A percentile compares a stretch with the other conserved stretches of the same genome.
Evolutionary conservation across 2,797 vertebrate genomes (phyloP).

Genomic region (Sebastiscus tertius): DNA sequence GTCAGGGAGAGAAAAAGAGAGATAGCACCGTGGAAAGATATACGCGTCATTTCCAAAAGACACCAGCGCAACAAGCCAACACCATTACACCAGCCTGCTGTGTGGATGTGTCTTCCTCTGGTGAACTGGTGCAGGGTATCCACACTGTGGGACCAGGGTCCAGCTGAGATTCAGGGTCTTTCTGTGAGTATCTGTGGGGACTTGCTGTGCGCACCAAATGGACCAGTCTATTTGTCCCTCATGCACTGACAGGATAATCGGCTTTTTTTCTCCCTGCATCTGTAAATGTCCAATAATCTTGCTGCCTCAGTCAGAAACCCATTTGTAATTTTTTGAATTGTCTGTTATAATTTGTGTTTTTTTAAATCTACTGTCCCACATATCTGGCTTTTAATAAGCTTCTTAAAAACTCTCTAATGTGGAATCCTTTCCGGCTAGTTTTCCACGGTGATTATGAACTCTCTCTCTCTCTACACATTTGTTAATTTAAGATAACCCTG

Average conservation of each 20-base stretch:
- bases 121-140: slow-evolving; percentile 62
- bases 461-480: not conserved
- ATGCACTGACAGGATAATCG: slow-evolving; percentile 36
- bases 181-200: slow-evolving; percentile 66
- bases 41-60: slow-evolving; percentile 75
- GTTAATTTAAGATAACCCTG: slow-evolving; percentile 27
- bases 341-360: slow-evolving; percentile 18
- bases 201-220: slow-evolving; percentile 63
- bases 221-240: slow-evolving; percentile 35
- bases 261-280: slow-evolving; percentile 17
- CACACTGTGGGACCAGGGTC: slow-evolving; percentile 51
- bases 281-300: slow-evolving; percentile 31
- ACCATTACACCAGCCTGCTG: slow-evolving; percentile 52
- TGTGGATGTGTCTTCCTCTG: slow-evolving; percentile 56
- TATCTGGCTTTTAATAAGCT: slow-evolving; percentile 23
- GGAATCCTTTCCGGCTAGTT: slow-evolving; percentile 16
- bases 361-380: not conserved
- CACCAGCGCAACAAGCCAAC: slow-evolving; percentile 72
- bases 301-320: slow-evolving; percentile 1
- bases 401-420: slow-evolving; percentile 33
- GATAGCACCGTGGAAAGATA: slow-evolving; percentile 56
- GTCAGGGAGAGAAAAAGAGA: slow-evolving; percentile 7
- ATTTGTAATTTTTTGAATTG: slow-evolving; percentile 19
- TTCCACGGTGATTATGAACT: slow-evolving; percentile 5
- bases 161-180: slow-evolving; percentile 49